A percentile compares a stretch with the other conserved stretches of the same genome.
These are phyloP conservation scores for Hymenopus coronatus DNA, from an alignment of 2,888 invertebrate species.

Conservation along the genomic window DNA sequence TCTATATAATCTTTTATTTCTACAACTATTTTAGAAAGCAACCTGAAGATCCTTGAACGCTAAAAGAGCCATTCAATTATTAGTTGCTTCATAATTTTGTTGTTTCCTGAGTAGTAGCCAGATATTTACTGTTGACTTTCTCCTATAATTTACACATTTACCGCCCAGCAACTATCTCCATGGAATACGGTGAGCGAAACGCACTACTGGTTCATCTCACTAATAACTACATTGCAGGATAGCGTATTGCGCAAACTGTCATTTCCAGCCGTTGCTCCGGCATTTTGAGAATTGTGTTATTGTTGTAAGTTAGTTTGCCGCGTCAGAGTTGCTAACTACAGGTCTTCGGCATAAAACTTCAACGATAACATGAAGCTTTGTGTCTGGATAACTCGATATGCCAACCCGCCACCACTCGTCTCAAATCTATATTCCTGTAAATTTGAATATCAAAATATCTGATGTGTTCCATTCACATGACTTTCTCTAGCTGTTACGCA, in stretches of 20 bases:
- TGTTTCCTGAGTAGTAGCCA: not conserved
- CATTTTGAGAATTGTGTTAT: too few relatives aligned
- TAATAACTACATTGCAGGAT: not conserved
- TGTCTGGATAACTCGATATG: too few relatives aligned
- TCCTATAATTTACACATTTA: slow-evolving; percentile 6
- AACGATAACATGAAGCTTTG: too few relatives aligned
- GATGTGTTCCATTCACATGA: too few relatives aligned
- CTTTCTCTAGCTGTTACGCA: too few relatives aligned
- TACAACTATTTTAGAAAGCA: not conserved
- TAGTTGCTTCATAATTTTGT: not conserved
- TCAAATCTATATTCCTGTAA: too few relatives aligned
- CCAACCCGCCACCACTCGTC: too few relatives aligned
- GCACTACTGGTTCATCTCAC: not conserved
- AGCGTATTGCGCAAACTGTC: not conserved
- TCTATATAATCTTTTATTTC: not conserved
- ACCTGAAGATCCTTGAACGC: not conserved
- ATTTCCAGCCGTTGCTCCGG: too few relatives aligned
- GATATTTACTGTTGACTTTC: not conserved
- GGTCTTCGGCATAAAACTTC: too few relatives aligned
- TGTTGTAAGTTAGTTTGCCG: too few relatives aligned
- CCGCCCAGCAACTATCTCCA: not conserved
- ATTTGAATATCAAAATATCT: too few relatives aligned
- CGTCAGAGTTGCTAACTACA: too few relatives aligned
- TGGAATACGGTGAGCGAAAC: not conserved
- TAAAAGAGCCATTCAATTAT: not conserved